Conservation (phyloP, 2,797 vertebrate genomes). For the Eospalax fontanierii region DNA sequence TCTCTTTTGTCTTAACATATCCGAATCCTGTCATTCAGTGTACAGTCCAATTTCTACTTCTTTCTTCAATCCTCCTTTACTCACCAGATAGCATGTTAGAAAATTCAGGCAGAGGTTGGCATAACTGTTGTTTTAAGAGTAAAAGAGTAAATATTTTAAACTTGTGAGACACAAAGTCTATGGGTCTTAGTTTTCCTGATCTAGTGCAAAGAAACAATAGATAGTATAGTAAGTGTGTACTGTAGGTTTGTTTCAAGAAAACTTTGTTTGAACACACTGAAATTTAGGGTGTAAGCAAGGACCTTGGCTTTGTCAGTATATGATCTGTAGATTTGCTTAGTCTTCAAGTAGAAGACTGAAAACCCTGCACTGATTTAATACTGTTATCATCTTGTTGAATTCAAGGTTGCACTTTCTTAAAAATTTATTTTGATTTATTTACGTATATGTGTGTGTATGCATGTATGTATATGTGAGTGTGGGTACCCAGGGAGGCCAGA, state of each 20-base stretch:
- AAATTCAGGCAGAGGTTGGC: not conserved
- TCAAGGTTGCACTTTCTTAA: no score
- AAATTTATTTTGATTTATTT: no score
- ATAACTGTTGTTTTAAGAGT: not conserved
- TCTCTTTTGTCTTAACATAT: not conserved
- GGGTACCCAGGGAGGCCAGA: no score
- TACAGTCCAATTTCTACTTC: not conserved
- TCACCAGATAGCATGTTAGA: slow-evolving; percentile 10
- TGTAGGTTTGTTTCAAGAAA: not conserved
- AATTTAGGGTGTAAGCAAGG: not conserved
- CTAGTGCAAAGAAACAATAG: not conserved
- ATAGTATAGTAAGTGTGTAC: not conserved
- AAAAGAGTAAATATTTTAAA: slow-evolving; percentile 35
- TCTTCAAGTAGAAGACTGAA: not conserved
- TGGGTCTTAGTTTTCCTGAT: not conserved
- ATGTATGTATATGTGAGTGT: no score
- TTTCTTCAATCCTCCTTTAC: not conserved
- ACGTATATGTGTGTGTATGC: no score
- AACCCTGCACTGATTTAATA: not conserved
- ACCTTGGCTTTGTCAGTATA: not conserved
- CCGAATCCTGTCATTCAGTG: not conserved
- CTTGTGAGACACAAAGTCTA: not conserved
- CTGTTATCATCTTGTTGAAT: not conserved
- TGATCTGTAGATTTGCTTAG: not conserved
- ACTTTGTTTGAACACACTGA: not conserved